phyloP scores from a whole-genome alignment of 2,113 vertebrate genomes.

The Muntiacus muntjak region DNA sequence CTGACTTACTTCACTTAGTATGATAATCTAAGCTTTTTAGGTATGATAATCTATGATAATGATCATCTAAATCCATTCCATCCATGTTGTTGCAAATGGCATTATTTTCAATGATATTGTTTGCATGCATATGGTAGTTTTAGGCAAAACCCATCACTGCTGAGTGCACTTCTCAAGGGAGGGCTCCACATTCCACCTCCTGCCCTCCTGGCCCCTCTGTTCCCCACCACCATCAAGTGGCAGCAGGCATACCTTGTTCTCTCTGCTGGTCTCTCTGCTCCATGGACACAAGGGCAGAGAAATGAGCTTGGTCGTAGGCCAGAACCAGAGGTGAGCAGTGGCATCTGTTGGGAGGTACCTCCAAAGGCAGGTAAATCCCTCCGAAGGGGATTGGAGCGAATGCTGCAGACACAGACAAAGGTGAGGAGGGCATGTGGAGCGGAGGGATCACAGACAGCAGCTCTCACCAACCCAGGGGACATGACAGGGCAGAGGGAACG shows the following conservation, averaged over 20 bases:
- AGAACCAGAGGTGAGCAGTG: conserved; percentile 98
- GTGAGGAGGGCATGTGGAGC: background rate
- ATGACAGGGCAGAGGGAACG: background rate
- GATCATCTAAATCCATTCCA: background rate
- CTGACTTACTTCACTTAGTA: background rate
- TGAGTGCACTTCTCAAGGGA: no score
- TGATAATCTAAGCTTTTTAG: background rate
- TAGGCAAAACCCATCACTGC: background rate
- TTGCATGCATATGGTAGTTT: background rate
- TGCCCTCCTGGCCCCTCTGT: background rate
- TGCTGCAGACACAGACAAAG: conserved; percentile 78
- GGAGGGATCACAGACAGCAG: fast-evolving
- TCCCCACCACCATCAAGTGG: fast-evolving
- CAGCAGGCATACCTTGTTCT: conserved; percentile 89
- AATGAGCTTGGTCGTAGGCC: conserved; percentile 98
- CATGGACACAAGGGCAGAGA: conserved; percentile 99
- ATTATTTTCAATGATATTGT: background rate
- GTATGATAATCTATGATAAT: background rate
- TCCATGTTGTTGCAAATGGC: background rate
- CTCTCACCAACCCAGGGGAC: fast-evolving
- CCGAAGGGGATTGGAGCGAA: conserved; percentile 98
- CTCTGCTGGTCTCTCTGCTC: conserved; percentile 98
- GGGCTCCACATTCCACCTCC: background rate
- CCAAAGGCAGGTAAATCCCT: conserved; percentile 96
- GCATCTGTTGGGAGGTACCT: conserved; percentile 97